Evolutionary conservation across 2,888 invertebrate species (phyloP).

Genomic region (Leistus spinibarbis): DNA sequence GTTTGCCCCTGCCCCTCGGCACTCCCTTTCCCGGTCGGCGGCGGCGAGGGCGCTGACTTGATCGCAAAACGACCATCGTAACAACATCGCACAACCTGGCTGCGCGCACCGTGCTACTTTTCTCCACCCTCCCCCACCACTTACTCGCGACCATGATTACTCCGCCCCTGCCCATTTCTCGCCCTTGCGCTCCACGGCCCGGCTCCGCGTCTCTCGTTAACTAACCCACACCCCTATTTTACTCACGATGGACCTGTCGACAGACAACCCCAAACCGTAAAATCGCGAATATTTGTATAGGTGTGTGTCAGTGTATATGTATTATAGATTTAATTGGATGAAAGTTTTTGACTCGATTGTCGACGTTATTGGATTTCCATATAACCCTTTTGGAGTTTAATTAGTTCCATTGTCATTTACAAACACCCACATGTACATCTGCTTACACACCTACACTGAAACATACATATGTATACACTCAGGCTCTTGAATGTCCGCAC

Average conservation of each 20-base stretch:
- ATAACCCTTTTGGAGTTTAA: conserved; percentile 23
- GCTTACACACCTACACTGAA: not conserved
- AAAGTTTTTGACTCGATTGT: conserved; percentile 25
- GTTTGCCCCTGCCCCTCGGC: conserved; percentile 42
- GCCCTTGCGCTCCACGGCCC: not conserved
- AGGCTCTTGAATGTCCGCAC: not conserved
- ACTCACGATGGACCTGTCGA: not conserved
- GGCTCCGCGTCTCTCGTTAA: not conserved
- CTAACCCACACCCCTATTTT: not conserved
- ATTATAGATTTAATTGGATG: conserved; percentile 25
- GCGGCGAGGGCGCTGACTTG: conserved; percentile 49
- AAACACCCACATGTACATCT: not conserved
- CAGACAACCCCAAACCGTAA: conserved; percentile 2
- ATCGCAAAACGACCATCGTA: conserved; percentile 43
- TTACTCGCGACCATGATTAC: not conserved
- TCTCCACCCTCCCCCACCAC: not conserved
- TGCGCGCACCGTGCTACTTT: conserved; percentile 1
- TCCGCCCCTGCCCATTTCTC: not conserved
- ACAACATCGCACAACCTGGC: conserved; percentile 20
- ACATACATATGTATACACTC: too few relatives aligned
- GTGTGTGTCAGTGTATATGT: not conserved
- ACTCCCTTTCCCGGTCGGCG: conserved; percentile 28
- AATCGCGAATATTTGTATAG: not conserved
- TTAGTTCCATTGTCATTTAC: conserved; percentile 22
- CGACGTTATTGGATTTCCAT: conserved; percentile 26